Percentiles rank a stretch among this genome's conserved stretches.
Evolutionary conservation across 2,797 vertebrate genomes (phyloP).

Genomic region (Lithobates pipiens): DNA sequence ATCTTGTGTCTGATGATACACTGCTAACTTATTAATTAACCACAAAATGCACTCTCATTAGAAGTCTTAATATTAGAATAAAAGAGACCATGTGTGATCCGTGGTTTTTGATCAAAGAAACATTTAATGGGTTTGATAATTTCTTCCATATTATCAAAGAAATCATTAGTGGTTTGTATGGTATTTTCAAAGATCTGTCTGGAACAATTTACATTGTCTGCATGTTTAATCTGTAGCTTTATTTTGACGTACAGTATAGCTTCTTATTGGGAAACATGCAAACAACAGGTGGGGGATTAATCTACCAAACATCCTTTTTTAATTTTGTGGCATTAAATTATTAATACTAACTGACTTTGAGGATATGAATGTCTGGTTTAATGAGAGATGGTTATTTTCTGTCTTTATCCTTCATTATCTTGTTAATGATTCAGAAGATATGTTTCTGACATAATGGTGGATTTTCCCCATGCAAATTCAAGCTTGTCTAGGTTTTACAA

Average conservation of each 20-base stretch:
- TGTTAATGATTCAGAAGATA: constrained; percentile 26
- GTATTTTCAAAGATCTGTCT: constrained; percentile 31
- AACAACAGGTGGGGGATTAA: constrained; percentile 24
- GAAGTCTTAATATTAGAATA: constrained; percentile 34
- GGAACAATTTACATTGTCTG: constrained; percentile 55
- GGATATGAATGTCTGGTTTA: background rate
- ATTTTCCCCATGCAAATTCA: constrained; percentile 5
- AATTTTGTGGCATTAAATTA: constrained; percentile 24
- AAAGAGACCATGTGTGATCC: constrained; percentile 46
- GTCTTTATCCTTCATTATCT: constrained; percentile 32
- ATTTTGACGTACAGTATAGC: constrained; percentile 37
- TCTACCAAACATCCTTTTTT: constrained; percentile 43
- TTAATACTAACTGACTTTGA: constrained; percentile 29
- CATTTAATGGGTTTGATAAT: constrained; percentile 50
- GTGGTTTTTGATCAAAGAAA: constrained; percentile 48
- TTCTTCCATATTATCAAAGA: constrained; percentile 55
- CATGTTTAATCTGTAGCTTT: constrained; percentile 21
- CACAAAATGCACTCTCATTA: constrained; percentile 48
- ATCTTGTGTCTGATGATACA: constrained; percentile 54
- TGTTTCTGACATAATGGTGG: constrained; percentile 12
- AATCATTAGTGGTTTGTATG: constrained; percentile 48
- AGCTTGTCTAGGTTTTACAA: too few relatives aligned
- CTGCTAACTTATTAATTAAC: constrained; percentile 55
- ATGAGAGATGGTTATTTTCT: constrained; percentile 14
- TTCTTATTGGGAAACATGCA: constrained; percentile 37